Percentiles rank a stretch among this genome's conserved stretches.
Conservation (phyloP, 2,113 vertebrate species). For the Nyctibius bracteatus region DNA sequence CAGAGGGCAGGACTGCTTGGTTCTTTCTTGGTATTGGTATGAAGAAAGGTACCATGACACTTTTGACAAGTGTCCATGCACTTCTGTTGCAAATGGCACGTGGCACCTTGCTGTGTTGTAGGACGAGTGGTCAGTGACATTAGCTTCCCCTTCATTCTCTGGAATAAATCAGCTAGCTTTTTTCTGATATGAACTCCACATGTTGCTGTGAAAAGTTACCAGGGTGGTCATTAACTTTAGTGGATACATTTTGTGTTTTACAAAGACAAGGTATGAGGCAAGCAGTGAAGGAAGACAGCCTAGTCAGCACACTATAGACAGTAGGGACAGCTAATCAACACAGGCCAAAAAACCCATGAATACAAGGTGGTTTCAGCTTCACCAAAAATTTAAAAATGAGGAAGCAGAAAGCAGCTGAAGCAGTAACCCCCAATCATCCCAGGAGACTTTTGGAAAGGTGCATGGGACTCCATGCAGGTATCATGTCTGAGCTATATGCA, state of each 20-base stretch:
- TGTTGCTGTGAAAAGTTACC: not conserved
- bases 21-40: not conserved
- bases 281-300: not conserved
- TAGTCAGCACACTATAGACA: not conserved
- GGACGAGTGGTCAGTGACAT: not conserved
- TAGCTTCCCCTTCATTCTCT: not conserved
- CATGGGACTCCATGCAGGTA: not conserved
- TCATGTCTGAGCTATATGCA: not conserved
- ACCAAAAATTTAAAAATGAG: not conserved
- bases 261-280: not conserved
- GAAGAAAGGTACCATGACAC: rapidly evolving
- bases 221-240: not conserved
- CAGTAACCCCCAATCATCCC: not conserved
- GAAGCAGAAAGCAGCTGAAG: not conserved
- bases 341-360: not conserved
- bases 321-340: not conserved
- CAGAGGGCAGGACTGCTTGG: not conserved
- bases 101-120: not conserved
- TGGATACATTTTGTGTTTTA: not conserved
- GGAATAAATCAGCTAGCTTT: not conserved
- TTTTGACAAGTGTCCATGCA: not conserved
- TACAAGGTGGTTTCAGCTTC: not conserved
- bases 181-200: not conserved
- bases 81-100: not conserved
- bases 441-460: not conserved